A percentile compares a stretch with the other conserved stretches of the same genome.
Conservation (phyloP, 2,113 vertebrate genomes). For the Hemiscyllium ocellatum region DNA sequence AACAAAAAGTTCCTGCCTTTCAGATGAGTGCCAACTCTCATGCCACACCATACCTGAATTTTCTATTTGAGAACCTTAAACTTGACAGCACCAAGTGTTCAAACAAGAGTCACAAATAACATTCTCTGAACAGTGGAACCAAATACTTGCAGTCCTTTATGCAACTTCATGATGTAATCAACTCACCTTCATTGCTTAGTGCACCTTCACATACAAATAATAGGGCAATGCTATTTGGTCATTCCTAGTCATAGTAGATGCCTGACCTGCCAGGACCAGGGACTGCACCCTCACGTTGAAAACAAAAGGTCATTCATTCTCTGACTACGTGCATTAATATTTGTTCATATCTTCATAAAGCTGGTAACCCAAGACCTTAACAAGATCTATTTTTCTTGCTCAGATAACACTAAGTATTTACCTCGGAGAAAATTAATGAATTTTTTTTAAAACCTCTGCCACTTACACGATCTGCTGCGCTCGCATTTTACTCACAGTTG, state of each 20-base stretch:
- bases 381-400: neutral
- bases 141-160: neutral
- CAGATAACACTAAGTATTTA: neutral
- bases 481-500: neutral
- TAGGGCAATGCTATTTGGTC: neutral
- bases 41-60: neutral
- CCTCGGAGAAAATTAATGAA: neutral
- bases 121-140: neutral
- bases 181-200: neutral
- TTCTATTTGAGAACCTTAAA: neutral
- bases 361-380: neutral
- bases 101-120: neutral
- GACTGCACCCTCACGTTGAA: neutral
- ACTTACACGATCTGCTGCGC: neutral
- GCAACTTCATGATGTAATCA: neutral
- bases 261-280: neutral
- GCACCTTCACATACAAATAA: neutral
- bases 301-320: neutral
- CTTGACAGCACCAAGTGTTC: neutral
- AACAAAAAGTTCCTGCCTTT: neutral
- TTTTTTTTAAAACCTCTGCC: neutral
- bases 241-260: neutral
- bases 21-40: neutral
- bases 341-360: neutral
- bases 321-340: neutral